Evolutionary conservation across 2,888 invertebrate genomes (phyloP), one percentile per base, ranked within the genome.

Genomic region (Nomada ferruginata): DNA sequence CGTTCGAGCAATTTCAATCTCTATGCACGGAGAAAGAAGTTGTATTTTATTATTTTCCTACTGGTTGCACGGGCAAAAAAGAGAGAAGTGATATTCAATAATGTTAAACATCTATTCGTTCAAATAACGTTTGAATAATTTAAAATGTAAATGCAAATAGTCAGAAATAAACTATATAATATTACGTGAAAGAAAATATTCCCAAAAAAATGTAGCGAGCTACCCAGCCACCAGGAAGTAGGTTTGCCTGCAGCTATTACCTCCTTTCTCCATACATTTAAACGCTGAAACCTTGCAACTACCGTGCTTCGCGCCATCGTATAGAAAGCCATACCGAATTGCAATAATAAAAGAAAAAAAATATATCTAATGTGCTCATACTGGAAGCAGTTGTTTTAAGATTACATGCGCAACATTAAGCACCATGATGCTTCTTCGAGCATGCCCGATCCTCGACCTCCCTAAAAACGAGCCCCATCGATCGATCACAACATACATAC

Each of bases 251-350:
- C 29, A 9, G 23, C 15, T 29, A 55, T 29, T 13, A n/a, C 60
- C 53, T 79, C 65, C 71, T 76, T 83, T 83, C 79, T 83, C 79
- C 79, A 76, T 77, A 76, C 72, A 76, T 47, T 66, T 61, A 26
- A 64, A n/a, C 10, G 29, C 20, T 52, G 36, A 66, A 61, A 57
- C 47, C 53, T 75, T 26, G 26, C 44, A 59, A 79, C 18, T 52
- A 61, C 52, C 23, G 29, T 66, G 52, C 29, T 65, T 71, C 29
- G 74, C 55, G 55, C 29, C 36, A 65, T 53, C 53, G 36, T 64
- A 69, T 13, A 26, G n/a, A 52, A 69, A 75, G 50, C 26, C 68
- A 69, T 59, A 57, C 23, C 52, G 15, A 59, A 57, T 76, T 69
- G 18, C 26, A 64, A 20, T 47, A 29, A 71, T 50, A 36, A 52